Percentiles rank a stretch among this genome's conserved stretches.
Conservation (phyloP, 2,113 vertebrate genomes). For the Alexandromys fortis region DNA sequence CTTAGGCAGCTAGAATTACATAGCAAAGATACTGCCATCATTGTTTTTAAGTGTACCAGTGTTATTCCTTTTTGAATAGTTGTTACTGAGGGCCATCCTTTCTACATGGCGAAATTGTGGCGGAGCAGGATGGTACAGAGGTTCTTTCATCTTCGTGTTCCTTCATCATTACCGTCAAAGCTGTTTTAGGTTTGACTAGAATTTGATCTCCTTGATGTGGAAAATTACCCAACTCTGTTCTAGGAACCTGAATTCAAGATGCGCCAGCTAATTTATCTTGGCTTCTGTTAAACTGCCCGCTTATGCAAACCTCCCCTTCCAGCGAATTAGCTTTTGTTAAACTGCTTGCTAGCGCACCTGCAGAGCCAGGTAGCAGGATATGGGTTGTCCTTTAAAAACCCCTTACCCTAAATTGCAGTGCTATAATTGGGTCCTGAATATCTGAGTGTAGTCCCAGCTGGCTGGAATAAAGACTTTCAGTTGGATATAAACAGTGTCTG, state of each 20-base stretch:
- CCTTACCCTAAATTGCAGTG: background rate
- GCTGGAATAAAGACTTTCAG: background rate
- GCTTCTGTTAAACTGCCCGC: background rate
- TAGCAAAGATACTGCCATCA: background rate
- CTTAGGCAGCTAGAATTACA: background rate
- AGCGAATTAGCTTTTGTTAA: background rate
- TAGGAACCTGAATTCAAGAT: background rate
- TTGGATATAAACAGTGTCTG: background rate
- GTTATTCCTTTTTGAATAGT: background rate
- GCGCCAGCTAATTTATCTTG: background rate
- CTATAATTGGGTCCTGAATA: background rate
- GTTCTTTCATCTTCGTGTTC: too few relatives aligned
- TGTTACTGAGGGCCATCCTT: background rate
- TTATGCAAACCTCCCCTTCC: background rate
- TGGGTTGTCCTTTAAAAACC: background rate
- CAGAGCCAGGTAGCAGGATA: background rate
- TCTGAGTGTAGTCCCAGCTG: background rate
- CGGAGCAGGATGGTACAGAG: background rate
- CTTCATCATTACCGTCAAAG: background rate
- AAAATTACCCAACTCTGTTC: background rate
- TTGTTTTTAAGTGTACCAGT: background rate
- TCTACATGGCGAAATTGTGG: background rate
- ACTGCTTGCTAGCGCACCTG: background rate
- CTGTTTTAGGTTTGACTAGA: background rate
- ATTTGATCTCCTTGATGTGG: background rate